phyloP scores from a whole-genome alignment of 2,113 vertebrate genomes.

The Dicrurus megarhynchus region DNA sequence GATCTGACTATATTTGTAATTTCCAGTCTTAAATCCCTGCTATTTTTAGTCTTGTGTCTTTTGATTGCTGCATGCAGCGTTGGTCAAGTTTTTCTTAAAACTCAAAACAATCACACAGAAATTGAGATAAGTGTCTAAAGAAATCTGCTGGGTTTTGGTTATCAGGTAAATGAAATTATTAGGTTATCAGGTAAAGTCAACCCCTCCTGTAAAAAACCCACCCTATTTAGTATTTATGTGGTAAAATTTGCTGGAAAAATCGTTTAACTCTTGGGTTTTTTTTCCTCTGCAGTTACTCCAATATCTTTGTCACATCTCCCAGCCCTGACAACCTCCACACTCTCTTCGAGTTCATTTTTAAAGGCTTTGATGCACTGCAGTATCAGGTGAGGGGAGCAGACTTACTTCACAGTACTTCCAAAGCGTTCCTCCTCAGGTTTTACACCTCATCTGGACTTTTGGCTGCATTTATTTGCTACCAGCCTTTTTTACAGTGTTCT shows the following conservation, averaged over 20 bases:
- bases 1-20: not conserved
- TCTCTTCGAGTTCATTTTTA: constrained; percentile 97
- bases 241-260: not conserved
- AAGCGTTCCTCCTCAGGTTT: not conserved
- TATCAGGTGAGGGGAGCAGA: constrained; percentile 77
- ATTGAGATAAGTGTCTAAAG: not conserved
- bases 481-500: not conserved
- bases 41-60: not conserved
- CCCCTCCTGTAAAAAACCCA: not conserved
- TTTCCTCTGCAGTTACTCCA: constrained; percentile 85
- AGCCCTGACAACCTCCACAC: constrained; percentile 98
- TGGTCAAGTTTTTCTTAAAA: not conserved
- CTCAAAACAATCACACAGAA: not conserved
- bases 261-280: not conserved
- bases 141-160: not conserved
- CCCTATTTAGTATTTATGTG: not conserved
- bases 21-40: not conserved
- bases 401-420: accelerated
- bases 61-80: not conserved
- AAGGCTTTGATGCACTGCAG: constrained; percentile 93
- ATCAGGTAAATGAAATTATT: not conserved
- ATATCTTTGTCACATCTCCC: constrained; percentile 96
- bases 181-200: not conserved
- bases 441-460: not conserved
- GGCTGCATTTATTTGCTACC: not conserved